Percentiles rank a stretch among this genome's conserved stretches.
Evolutionary conservation across 2,888 invertebrate species (phyloP).

Genomic region (Creontiades dilutus): DNA sequence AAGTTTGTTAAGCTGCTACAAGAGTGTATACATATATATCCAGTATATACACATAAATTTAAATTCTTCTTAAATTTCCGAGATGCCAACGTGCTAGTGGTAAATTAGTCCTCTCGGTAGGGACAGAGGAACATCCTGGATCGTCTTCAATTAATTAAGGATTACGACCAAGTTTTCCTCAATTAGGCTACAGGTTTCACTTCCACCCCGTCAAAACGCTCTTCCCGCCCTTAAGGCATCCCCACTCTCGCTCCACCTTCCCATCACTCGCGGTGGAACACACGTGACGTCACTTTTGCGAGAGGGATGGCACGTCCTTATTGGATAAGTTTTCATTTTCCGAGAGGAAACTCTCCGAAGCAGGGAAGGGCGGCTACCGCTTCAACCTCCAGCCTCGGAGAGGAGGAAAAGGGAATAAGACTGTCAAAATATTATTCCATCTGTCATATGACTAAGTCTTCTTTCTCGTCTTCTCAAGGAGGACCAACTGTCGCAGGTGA

Average conservation of each 20-base stretch:
- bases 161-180: constrained; percentile 60
- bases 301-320: constrained; percentile 63
- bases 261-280: constrained; percentile 53
- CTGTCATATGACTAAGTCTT: constrained; percentile 75
- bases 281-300: constrained; percentile 70
- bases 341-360: constrained; percentile 42
- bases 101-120: not conserved
- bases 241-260: constrained; percentile 49
- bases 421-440: constrained; percentile 76
- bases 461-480: constrained; percentile 51
- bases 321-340: constrained; percentile 73
- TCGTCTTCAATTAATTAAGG: constrained; percentile 49
- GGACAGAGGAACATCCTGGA: not conserved
- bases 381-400: not conserved
- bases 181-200: constrained; percentile 64
- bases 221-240: constrained; percentile 2
- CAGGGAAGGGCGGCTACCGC: constrained; percentile 14
- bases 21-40: too few relatives aligned
- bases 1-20: too few relatives aligned
- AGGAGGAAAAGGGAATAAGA: constrained; percentile 72
- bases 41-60: too few relatives aligned
- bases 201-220: constrained; percentile 73
- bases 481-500: constrained; percentile 75
- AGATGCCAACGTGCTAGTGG: too few relatives aligned
- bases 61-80: too few relatives aligned